A percentile compares a stretch with the other conserved stretches of the same genome.
Conservation (phyloP, 2,797 vertebrate genomes). For the Poecile montanus region DNA sequence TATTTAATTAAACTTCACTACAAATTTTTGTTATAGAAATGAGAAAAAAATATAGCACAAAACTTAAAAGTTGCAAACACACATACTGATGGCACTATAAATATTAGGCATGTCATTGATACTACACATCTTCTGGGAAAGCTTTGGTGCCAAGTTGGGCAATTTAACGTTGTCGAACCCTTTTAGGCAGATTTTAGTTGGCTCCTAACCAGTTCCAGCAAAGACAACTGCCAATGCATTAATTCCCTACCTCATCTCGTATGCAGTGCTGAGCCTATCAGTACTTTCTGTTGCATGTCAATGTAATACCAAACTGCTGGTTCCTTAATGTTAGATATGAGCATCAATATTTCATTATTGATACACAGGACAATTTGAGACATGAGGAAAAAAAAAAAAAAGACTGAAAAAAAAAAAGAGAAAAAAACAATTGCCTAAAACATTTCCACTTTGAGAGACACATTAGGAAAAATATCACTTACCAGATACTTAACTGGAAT, state of each 20-base stretch:
- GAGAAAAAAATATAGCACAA: conserved; percentile 12
- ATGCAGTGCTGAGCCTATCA: conserved; percentile 69
- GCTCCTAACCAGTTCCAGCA: conserved; percentile 77
- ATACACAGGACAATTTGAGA: conserved; percentile 41
- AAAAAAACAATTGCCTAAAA: conserved; percentile 36
- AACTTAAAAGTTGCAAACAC: conserved; percentile 67
- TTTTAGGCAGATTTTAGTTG: conserved; percentile 80
- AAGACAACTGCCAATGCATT: conserved; percentile 74
- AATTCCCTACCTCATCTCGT: conserved; percentile 75
- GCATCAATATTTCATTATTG: conserved; percentile 66
- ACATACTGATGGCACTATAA: conserved; percentile 71
- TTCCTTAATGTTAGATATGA: conserved; percentile 35
- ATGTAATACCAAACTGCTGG: conserved; percentile 66
- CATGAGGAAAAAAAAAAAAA: background rate
- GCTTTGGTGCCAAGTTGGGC: conserved; percentile 72
- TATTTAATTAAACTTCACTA: background rate
- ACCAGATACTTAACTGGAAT: conserved; percentile 67
- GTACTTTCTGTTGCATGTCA: conserved; percentile 71
- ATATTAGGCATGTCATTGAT: conserved; percentile 73
- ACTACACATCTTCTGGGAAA: conserved; percentile 71
- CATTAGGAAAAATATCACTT: conserved; percentile 70
- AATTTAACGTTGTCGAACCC: conserved; percentile 75
- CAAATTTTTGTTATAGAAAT: conserved; percentile 3
- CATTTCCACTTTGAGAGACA: conserved; percentile 60
- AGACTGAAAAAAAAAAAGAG: fast-evolving